Evolutionary conservation across 2,888 invertebrate species (phyloP).

Genomic region (Xylota sylvarum): DNA sequence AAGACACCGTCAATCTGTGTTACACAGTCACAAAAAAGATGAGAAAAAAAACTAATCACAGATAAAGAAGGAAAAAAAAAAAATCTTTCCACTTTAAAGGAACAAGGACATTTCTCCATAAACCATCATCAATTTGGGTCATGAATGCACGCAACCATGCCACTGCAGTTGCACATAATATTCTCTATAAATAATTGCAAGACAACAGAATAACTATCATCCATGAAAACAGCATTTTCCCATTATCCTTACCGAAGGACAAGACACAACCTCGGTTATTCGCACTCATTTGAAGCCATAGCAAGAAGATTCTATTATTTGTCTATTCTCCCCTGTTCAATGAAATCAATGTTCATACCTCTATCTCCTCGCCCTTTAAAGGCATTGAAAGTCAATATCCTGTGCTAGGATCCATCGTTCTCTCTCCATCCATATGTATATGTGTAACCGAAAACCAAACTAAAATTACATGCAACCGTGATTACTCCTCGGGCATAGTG

Average conservation of each 20-base stretch:
- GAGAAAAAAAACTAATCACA: neutral
- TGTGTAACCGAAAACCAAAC: slow-evolving; percentile 24
- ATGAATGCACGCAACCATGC: slow-evolving; percentile 62
- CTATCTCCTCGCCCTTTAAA: no score
- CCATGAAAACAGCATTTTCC: slow-evolving; percentile 64
- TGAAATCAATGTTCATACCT: slow-evolving; percentile 43
- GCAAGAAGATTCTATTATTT: slow-evolving; percentile 47
- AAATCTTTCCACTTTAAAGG: slow-evolving; percentile 7
- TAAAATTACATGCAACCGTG: slow-evolving; percentile 57
- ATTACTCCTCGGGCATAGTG: slow-evolving; percentile 26
- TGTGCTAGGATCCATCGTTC: slow-evolving; percentile 18
- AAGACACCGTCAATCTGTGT: slow-evolving; percentile 53
- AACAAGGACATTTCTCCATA: slow-evolving; percentile 68
- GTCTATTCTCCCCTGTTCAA: slow-evolving; percentile 28
- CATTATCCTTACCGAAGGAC: slow-evolving; percentile 67
- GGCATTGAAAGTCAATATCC: slow-evolving; percentile 66
- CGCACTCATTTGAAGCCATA: slow-evolving; percentile 11
- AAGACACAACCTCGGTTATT: slow-evolving; percentile 1
- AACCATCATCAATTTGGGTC: slow-evolving; percentile 72
- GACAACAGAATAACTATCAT: slow-evolving; percentile 44
- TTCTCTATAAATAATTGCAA: slow-evolving; percentile 63
- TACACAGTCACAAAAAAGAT: neutral
- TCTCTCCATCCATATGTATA: neutral
- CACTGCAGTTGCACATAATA: slow-evolving; percentile 30
- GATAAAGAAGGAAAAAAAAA: neutral